These are phyloP conservation scores for Heliconius cydno DNA, from an alignment of 2,888 invertebrate genomes.

Conservation along the genomic window DNA sequence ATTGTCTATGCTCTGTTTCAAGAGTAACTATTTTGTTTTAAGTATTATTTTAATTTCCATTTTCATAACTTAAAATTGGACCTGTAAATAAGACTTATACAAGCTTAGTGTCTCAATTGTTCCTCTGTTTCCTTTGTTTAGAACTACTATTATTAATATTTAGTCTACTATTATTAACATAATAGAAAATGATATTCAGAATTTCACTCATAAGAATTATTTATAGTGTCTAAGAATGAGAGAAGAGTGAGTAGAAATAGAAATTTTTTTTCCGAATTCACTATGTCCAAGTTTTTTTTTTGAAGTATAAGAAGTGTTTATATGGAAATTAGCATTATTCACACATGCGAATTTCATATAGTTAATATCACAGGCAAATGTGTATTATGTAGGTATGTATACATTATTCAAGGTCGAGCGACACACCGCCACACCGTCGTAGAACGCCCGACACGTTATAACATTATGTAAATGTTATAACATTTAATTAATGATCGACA, in stretches of 20 bases:
- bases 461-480: conserved; percentile 20
- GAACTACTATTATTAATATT: too few relatives aligned
- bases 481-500: conserved; percentile 12
- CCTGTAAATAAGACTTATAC: too few relatives aligned
- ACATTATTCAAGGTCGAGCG: conserved; percentile 10
- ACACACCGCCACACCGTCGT: neutral
- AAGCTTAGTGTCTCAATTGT: too few relatives aligned
- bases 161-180: too few relatives aligned
- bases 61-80: too few relatives aligned
- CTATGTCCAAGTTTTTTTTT: too few relatives aligned
- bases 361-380: neutral
- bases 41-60: too few relatives aligned
- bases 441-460: neutral
- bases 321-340: neutral
- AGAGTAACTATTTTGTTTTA: too few relatives aligned
- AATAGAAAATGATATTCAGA: too few relatives aligned
- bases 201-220: neutral
- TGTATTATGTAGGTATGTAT: neutral
- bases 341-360: neutral
- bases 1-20: neutral
- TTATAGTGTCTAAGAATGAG: neutral
- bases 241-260: too few relatives aligned
- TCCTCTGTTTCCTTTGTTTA: neutral
- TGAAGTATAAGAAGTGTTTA: neutral
- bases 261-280: too few relatives aligned